Percentiles rank a stretch among this genome's conserved stretches.
Conservation (phyloP, 1,140 invertebrate genomes). For the Micrasema longulum region DNA sequence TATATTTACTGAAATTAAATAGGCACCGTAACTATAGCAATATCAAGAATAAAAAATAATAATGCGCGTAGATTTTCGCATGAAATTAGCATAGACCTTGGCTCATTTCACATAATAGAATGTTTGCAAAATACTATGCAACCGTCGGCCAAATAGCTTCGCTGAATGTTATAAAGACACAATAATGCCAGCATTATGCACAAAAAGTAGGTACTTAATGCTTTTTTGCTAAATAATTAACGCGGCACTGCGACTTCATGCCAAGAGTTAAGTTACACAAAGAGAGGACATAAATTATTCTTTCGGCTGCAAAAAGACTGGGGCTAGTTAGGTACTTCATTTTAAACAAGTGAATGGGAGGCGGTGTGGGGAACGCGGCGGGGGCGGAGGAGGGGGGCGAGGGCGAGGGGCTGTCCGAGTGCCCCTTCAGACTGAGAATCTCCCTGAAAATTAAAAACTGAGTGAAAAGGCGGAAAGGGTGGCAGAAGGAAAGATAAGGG, state of each 20-base stretch:
- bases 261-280: not conserved
- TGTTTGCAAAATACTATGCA: too few relatives aligned
- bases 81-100: slow-evolving; percentile 21
- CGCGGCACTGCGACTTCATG: not conserved
- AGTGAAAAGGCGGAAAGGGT: slow-evolving; percentile 34
- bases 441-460: slow-evolving; percentile 32
- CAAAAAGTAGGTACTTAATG: not conserved
- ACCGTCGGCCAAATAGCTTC: not conserved
- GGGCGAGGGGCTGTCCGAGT: slow-evolving; percentile 32
- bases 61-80: slow-evolving; percentile 13
- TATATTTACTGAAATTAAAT: too few relatives aligned
- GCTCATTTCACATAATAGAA: slow-evolving; percentile 21
- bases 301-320: slow-evolving; percentile 20
- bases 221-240: slow-evolving; percentile 31
- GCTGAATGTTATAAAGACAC: slow-evolving; percentile 23
- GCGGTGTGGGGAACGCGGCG: slow-evolving; percentile 15
- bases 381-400: slow-evolving; percentile 29
- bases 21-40: slow-evolving; percentile 8
- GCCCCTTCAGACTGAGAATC: slow-evolving; percentile 44
- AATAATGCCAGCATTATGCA: slow-evolving; percentile 22
- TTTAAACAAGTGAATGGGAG: slow-evolving; percentile 49
- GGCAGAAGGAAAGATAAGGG: slow-evolving; percentile 46
- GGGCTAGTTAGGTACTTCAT: slow-evolving; percentile 53
- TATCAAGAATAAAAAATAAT: slow-evolving; percentile 25
- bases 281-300: slow-evolving; percentile 30